Evolutionary conservation across 2,797 vertebrate genomes (phyloP).

Genomic region (Cynopterus sphinx): DNA sequence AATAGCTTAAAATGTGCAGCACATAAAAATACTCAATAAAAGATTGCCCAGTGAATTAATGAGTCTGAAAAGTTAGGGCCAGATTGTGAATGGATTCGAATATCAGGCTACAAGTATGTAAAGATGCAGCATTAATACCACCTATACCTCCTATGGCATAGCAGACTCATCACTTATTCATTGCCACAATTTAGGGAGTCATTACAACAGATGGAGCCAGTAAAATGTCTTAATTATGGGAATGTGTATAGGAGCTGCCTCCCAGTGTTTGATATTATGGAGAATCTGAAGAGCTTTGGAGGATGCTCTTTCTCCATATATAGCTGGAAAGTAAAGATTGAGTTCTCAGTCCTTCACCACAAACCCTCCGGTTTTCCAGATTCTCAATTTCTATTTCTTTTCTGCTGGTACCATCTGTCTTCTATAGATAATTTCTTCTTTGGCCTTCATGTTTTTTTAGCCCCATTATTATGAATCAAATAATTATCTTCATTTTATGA

Average conservation of each 20-base stretch:
- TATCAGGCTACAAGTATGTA: not conserved
- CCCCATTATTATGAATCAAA: not conserved
- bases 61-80: not conserved
- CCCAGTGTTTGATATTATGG: not conserved
- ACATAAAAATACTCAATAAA: not conserved
- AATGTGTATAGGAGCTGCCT: not conserved
- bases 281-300: not conserved
- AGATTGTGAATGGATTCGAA: not conserved
- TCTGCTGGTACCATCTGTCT: not conserved
- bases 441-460: not conserved
- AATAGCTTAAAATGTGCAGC: not conserved
- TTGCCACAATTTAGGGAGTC: too few relatives aligned
- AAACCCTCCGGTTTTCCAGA: not conserved
- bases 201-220: not conserved
- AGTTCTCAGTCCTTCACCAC: not conserved
- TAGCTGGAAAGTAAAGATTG: not conserved
- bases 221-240: not conserved
- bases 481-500: not conserved
- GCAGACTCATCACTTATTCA: not conserved
- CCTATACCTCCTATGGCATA: not conserved
- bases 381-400: not conserved
- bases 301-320: not conserved
- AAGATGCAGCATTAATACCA: rapidly evolving
- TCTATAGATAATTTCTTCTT: not conserved
- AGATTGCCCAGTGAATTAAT: not conserved